Evolutionary conservation across 2,113 vertebrate species (phyloP).

Genomic region (Peromyscus leucopus): DNA sequence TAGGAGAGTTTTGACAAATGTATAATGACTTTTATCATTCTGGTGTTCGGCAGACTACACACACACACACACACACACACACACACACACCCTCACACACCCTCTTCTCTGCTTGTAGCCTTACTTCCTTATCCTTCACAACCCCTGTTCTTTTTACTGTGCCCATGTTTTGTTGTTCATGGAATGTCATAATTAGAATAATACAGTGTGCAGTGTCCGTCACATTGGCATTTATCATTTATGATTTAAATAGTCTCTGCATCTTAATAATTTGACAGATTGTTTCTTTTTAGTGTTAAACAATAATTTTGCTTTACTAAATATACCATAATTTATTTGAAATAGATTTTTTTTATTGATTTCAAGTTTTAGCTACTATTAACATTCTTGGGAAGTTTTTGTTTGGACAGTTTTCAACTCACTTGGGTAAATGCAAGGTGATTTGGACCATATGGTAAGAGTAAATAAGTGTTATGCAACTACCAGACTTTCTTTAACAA

Average conservation of each 20-base stretch:
- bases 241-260: not conserved
- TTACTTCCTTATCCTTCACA: not conserved
- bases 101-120: not conserved
- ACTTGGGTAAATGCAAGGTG: not conserved
- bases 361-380: not conserved
- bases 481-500: not conserved
- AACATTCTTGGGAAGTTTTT: slow-evolving; percentile 40
- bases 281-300: slow-evolving; percentile 49
- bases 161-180: not conserved
- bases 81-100: not conserved
- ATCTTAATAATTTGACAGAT: not conserved
- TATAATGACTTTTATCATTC: not conserved
- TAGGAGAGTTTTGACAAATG: not conserved
- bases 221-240: not conserved
- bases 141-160: not conserved
- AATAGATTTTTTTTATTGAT: slow-evolving; percentile 32
- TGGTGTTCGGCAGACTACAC: not conserved
- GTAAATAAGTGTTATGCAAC: not conserved
- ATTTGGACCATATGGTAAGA: slow-evolving; percentile 21
- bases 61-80: too few species aligned
- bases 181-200: slow-evolving; percentile 36
- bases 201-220: not conserved
- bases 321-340: not conserved
- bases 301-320: not conserved
- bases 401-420: not conserved